Evolutionary conservation across 2,113 vertebrate species (phyloP), one percentile per base, ranked within the genome.

Genomic region (Arvicanthis niloticus): DNA sequence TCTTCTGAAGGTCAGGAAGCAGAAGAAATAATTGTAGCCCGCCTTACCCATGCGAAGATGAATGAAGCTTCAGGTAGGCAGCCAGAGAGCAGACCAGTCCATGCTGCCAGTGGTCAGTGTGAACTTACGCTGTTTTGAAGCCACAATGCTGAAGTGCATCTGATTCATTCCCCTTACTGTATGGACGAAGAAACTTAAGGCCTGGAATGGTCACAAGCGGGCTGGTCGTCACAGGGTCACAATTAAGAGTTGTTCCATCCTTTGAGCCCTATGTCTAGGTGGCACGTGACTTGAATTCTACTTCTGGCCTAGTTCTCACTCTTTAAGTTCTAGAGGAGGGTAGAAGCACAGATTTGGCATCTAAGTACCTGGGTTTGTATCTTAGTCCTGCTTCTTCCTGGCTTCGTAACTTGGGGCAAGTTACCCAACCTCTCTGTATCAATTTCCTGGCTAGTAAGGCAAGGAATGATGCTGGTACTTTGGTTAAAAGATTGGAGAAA

Each of bases 1-100:
- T 96, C 87, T 85, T 84, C 70, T 93, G 97, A 97, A 97, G 93
- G 97, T 95, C 95, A 92, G 51, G 75, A 93, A 53, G 62, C 91
- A 89, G 85, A 88, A 58, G 78, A 77, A 88, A 51, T 68, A 90
- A 81, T 68, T 68, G 72, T 45, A 91, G 17, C 22, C 77, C 53
- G 77, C 77, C 31, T 92, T 73, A 62, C 58, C 65, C 77, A 26
- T 56, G 73, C 90, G 58, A 94, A 76, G 21, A 37, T 77, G 68
- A 85, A 80, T 88, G 84, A 13, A 70, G 78, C 91, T 95, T 60
- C 70, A 80, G 72, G 10, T 56, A 80, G 37, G 40, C 40, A 68
- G 42, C 26, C 48, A 51, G 70, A 93, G 75, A 81, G 51, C 72
- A 93, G 76, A 45, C 21, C 16, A 24, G 88, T 45, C 68, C 7